A percentile compares a stretch with the other conserved stretches of the same genome.
Evolutionary conservation across 2,797 vertebrate species (phyloP).

Genomic region (Neostethus bicornis): DNA sequence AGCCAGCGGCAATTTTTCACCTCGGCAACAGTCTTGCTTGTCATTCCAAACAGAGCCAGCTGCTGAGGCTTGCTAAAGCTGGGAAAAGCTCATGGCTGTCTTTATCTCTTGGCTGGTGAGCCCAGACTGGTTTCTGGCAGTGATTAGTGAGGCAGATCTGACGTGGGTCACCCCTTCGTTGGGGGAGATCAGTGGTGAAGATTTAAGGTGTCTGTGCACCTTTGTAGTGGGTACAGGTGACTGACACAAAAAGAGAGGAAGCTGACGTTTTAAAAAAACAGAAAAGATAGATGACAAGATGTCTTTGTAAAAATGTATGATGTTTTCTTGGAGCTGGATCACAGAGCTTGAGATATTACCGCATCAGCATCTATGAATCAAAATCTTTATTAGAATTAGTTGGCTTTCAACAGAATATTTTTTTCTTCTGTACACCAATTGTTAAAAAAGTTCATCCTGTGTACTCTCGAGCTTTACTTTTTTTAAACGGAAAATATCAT

Average conservation of each 20-base stretch:
- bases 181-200: conserved; percentile 72
- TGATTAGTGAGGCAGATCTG: conserved; percentile 74
- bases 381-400: neutral
- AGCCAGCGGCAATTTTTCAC: conserved; percentile 66
- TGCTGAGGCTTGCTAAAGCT: conserved; percentile 66
- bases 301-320: conserved; percentile 26
- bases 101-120: conserved; percentile 76
- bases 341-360: conserved; percentile 19
- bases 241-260: conserved; percentile 63
- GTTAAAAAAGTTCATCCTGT: no score
- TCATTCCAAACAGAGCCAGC: conserved; percentile 67
- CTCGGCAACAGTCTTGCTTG: conserved; percentile 66
- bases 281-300: conserved; percentile 53
- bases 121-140: conserved; percentile 72
- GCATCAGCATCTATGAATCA: neutral
- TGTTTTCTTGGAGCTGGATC: conserved; percentile 17
- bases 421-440: neutral
- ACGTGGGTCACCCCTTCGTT: conserved; percentile 69
- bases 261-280: conserved; percentile 57
- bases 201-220: conserved; percentile 71
- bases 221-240: conserved; percentile 72
- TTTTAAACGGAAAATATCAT: no score
- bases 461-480: no score
- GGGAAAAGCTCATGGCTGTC: conserved; percentile 71
- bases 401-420: neutral